These are phyloP conservation scores for Actenoides lindsayi DNA, from an alignment of 2,113 vertebrate genomes.

Conservation along the genomic window DNA sequence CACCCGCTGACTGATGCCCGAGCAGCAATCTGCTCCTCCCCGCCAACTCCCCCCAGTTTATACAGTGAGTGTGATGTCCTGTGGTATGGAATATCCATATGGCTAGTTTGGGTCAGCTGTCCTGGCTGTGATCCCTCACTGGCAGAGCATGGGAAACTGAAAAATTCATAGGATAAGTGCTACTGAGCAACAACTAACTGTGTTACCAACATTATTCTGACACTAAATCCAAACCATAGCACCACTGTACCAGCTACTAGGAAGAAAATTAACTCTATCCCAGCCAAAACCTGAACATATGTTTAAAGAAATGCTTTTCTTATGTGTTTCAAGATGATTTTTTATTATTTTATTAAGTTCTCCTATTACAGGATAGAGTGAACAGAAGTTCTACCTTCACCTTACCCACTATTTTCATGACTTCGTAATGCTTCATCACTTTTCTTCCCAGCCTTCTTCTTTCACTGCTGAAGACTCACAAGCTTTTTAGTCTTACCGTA, in stretches of 20 bases:
- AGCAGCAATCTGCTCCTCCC: background rate
- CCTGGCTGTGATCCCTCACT: background rate
- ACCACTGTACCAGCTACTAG: background rate
- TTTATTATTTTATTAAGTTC: background rate
- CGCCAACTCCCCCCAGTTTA: background rate
- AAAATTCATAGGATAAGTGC: background rate
- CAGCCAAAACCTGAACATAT: background rate
- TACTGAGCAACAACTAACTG: background rate
- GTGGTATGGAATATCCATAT: background rate
- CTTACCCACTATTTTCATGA: background rate
- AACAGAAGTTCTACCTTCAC: background rate
- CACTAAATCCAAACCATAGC: background rate
- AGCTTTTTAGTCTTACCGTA: background rate
- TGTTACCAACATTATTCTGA: background rate
- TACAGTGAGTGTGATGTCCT: background rate
- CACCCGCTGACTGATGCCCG: background rate
- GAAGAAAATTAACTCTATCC: background rate
- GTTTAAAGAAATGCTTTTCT: background rate
- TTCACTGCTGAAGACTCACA: background rate
- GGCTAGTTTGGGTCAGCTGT: background rate
- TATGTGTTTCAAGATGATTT: background rate
- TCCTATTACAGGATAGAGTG: background rate
- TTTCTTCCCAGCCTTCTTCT: background rate
- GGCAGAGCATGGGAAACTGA: background rate
- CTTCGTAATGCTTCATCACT: rapidly evolving